These are phyloP conservation scores for Atethmia centrago DNA, from an alignment of 2,888 invertebrate species.

Conservation along the genomic window DNA sequence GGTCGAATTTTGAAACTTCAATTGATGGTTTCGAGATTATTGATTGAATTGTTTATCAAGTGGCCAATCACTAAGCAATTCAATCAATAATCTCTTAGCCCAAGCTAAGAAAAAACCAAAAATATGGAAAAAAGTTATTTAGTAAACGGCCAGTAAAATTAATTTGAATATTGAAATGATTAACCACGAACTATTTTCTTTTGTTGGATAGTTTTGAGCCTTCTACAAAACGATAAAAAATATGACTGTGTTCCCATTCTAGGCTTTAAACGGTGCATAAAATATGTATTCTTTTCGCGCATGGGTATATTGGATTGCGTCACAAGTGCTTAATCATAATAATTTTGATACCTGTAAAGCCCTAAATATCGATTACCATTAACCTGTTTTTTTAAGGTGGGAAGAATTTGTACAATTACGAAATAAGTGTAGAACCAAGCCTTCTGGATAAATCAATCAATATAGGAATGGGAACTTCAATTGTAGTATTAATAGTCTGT, in stretches of 20 bases:
- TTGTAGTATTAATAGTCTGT: slow-evolving; percentile 58
- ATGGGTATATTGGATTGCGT: neutral
- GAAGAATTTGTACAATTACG: slow-evolving; percentile 31
- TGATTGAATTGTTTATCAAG: neutral
- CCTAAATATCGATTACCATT: neutral
- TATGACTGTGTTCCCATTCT: neutral
- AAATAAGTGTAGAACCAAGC: slow-evolving; percentile 33
- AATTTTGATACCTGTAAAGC: neutral
- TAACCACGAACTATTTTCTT: neutral
- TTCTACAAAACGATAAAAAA: neutral
- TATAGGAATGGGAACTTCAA: slow-evolving; percentile 46
- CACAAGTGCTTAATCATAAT: slow-evolving; percentile 5
- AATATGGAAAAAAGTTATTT: neutral
- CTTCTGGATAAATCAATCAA: slow-evolving; percentile 53
- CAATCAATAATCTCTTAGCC: too few relatives aligned
- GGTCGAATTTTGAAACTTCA: neutral
- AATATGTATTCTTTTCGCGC: neutral
- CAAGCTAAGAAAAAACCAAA: neutral
- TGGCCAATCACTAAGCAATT: too few relatives aligned
- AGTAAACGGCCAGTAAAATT: neutral
- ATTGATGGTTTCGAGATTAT: neutral
- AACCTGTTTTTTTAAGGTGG: slow-evolving; percentile 21
- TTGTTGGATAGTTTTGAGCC: neutral
- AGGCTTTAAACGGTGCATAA: neutral
- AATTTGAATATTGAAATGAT: neutral